Conservation (phyloP, 2,888 invertebrate genomes). For the Caenorhabditis uteleia region DNA sequence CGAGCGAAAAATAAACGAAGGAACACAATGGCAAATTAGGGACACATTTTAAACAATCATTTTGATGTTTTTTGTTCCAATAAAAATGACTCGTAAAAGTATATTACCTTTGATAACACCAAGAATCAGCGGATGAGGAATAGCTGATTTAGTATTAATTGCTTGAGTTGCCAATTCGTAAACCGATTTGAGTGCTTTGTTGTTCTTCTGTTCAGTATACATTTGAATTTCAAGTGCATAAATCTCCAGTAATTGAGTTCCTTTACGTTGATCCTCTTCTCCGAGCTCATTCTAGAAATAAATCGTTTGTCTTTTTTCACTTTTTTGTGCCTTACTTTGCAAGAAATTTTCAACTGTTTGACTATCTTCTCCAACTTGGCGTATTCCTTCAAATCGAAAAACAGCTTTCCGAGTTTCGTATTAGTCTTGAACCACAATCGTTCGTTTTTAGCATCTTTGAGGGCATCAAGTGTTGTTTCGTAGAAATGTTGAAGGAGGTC, state of each 20-base stretch:
- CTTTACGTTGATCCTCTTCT: constrained; percentile 68
- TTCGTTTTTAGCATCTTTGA: constrained; percentile 90
- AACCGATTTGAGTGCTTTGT: constrained; percentile 81
- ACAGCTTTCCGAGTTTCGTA: constrained; percentile 95
- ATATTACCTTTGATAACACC: constrained; percentile 92
- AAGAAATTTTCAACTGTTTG: constrained; percentile 94
- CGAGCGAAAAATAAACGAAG: too few species aligned
- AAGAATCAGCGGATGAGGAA: constrained; percentile 99
- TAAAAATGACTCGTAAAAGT: background rate
- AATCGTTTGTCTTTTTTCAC: background rate
- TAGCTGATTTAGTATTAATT: constrained; percentile 96
- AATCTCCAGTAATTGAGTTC: constrained; percentile 94
- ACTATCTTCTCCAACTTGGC: constrained; percentile 92
- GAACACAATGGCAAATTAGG: too few species aligned
- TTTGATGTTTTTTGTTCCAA: background rate
- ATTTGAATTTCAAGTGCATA: constrained; percentile 99
- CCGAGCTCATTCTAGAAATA: constrained; percentile 65
- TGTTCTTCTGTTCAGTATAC: constrained; percentile 99
- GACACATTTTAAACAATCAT: background rate
- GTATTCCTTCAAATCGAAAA: constrained; percentile 94
- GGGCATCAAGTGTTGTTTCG: constrained; percentile 78
- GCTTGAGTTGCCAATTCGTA: constrained; percentile 98
- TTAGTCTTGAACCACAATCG: constrained; percentile 99
- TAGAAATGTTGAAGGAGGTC: constrained; percentile 96
- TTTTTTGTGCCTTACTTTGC: constrained; percentile 72